phyloP scores from a whole-genome alignment of 92 coral and sea anemone genomes.

The Galaxea fascicularis region DNA sequence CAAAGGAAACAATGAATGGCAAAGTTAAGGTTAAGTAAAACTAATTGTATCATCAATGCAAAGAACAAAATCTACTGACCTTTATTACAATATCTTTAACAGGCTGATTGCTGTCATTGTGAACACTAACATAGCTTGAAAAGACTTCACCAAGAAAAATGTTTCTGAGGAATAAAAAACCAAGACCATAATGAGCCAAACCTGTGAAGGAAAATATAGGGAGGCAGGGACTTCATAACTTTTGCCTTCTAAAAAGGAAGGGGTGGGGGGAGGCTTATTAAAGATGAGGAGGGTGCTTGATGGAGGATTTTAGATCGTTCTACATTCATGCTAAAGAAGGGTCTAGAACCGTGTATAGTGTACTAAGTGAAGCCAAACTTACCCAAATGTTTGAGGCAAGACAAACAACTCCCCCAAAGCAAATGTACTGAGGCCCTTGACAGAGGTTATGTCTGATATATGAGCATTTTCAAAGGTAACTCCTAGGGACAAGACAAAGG shows the following conservation, averaged over 20 bases:
- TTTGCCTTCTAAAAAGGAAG: too few relatives aligned
- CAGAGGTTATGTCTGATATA: slow-evolving; percentile 79
- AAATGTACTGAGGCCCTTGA: slow-evolving; percentile 80
- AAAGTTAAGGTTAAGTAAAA: too few relatives aligned
- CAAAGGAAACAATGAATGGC: too few relatives aligned
- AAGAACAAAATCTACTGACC: slow-evolving; percentile 47
- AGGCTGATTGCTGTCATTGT: slow-evolving; percentile 92
- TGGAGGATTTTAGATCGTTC: too few relatives aligned
- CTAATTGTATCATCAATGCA: too few relatives aligned
- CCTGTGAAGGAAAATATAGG: too few relatives aligned
- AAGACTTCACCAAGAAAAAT: slow-evolving; percentile 98
- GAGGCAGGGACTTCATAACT: too few relatives aligned
- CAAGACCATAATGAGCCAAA: background rate
- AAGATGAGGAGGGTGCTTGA: too few relatives aligned
- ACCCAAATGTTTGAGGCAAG: slow-evolving; percentile 98
- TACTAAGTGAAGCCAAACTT: slow-evolving; percentile 27
- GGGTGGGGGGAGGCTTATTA: too few relatives aligned
- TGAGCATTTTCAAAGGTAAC: slow-evolving; percentile 81
- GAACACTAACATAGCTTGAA: slow-evolving; percentile 98
- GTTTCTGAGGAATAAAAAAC: slow-evolving; percentile 62
- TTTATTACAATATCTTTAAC: slow-evolving; percentile 96
- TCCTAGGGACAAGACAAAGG: slow-evolving; percentile 48
- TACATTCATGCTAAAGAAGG: too few relatives aligned
- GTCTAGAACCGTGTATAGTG: too few relatives aligned
- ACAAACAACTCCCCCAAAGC: slow-evolving; percentile 95